Evolutionary conservation across 2,113 vertebrate species (phyloP).

Genomic region (Myotis yumanensis): DNA sequence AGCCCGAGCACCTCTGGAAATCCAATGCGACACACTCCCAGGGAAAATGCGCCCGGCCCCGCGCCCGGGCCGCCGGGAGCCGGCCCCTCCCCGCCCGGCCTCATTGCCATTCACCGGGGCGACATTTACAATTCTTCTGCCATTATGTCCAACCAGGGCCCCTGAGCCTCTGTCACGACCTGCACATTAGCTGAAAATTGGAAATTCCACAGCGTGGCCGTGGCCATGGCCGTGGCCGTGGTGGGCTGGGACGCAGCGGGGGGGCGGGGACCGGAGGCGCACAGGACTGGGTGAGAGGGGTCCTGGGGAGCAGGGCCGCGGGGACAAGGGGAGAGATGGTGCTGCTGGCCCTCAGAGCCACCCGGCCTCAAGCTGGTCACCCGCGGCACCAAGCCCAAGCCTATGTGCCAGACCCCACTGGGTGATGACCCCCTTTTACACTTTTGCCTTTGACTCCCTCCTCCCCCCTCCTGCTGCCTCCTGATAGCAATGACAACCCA

Average conservation of each 20-base stretch:
- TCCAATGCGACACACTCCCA: conserved; percentile 97
- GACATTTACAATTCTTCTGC: conserved; percentile 98
- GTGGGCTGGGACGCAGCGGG: conserved; percentile 65
- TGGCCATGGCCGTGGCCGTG: conserved; percentile 64
- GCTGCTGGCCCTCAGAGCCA: not conserved
- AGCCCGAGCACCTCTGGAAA: conserved; percentile 97
- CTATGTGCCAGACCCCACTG: not conserved
- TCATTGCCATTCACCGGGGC: conserved; percentile 91
- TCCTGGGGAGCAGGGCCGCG: accelerated
- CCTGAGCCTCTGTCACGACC: conserved; percentile 93
- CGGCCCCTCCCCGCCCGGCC: conserved; percentile 84
- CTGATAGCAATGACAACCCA: not conserved
- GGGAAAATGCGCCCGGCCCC: conserved; percentile 91
- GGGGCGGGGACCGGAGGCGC: not conserved
- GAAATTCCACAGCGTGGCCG: conserved; percentile 91
- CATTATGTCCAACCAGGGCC: conserved; percentile 99
- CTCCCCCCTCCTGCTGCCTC: not conserved
- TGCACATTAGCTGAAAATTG: conserved; percentile 98
- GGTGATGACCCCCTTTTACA: accelerated
- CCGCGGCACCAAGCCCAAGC: not conserved
- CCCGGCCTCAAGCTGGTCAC: not conserved
- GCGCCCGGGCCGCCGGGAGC: conserved; percentile 78
- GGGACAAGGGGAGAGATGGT: not conserved
- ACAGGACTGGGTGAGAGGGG: not conserved
- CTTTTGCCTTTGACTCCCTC: accelerated